A percentile compares a stretch with the other conserved stretches of the same genome.
phyloP scores from a whole-genome alignment of 2,113 vertebrate genomes.

The Hymenochirus boettgeri region DNA sequence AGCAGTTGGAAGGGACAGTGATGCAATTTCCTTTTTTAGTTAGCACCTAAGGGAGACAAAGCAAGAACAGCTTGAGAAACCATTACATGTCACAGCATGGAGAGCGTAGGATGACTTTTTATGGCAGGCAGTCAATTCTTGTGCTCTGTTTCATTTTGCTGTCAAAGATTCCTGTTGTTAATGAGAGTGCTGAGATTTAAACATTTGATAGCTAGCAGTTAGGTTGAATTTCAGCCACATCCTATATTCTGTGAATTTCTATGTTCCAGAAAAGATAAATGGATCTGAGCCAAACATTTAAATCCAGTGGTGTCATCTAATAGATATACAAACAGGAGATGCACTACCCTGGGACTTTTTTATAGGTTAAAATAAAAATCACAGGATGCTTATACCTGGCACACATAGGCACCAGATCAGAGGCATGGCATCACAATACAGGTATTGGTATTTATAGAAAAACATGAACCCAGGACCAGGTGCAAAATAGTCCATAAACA shows the following conservation, averaged over 20 bases:
- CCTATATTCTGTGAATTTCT: slow-evolving; percentile 11
- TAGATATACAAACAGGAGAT: too few species aligned
- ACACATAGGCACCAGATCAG: too few species aligned
- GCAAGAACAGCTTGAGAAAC: slow-evolving; percentile 26
- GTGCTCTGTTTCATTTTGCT: slow-evolving; percentile 38
- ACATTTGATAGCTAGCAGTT: slow-evolving; percentile 7
- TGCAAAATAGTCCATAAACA: too few species aligned
- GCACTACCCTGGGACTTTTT: too few species aligned
- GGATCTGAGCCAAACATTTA: background rate
- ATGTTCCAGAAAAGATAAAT: slow-evolving; percentile 6
- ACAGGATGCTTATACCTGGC: too few species aligned
- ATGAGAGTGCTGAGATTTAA: slow-evolving; percentile 39
- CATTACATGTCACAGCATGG: slow-evolving; percentile 15
- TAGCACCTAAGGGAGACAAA: slow-evolving; percentile 35
- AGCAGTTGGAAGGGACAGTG: slow-evolving; percentile 1
- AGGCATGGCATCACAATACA: too few species aligned
- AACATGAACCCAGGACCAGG: too few species aligned
- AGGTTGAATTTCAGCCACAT: slow-evolving; percentile 32
- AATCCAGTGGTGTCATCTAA: background rate
- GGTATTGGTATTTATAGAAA: too few species aligned
- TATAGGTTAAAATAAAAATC: too few species aligned
- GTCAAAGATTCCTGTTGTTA: slow-evolving; percentile 24
- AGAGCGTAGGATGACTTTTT: slow-evolving; percentile 33
- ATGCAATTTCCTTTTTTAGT: slow-evolving; percentile 29
- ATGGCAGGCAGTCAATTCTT: slow-evolving; percentile 32